phyloP scores from a whole-genome alignment of 2,113 vertebrate species.

The Petromus typicus region DNA sequence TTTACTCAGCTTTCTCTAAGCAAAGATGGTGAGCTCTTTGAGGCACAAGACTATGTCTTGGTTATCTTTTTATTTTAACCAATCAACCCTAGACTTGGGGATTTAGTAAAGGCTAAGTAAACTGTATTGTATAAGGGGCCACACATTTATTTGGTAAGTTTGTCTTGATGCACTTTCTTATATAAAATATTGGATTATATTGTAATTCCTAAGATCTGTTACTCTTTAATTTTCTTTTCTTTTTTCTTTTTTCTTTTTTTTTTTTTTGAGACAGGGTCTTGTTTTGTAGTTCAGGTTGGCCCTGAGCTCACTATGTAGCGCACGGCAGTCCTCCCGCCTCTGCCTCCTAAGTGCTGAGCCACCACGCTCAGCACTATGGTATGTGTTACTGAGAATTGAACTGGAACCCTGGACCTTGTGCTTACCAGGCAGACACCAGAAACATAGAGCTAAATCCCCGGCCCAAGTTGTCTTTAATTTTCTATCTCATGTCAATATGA shows the following conservation, averaged over 20 bases:
- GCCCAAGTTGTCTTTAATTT: constrained; percentile 22
- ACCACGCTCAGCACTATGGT: no score
- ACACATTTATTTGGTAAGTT: constrained; percentile 22
- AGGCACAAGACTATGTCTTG: neutral
- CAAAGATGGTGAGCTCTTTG: constrained; percentile 37
- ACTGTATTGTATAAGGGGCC: neutral
- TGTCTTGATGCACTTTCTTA: neutral
- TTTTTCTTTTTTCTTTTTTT: neutral
- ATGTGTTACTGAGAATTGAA: no score
- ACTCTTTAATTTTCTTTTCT: no score
- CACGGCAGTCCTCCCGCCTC: no score
- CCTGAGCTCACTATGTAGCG: no score
- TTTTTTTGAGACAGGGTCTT: no score
- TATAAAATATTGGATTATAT: neutral
- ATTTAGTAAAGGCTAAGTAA: constrained; percentile 30
- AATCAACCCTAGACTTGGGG: neutral
- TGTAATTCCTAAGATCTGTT: constrained; percentile 20
- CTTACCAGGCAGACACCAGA: no score
- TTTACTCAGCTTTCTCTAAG: neutral
- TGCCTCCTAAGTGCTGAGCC: no score
- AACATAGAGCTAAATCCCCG: no score
- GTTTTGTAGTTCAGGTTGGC: no score
- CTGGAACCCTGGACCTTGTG: no score
- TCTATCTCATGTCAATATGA: neutral
- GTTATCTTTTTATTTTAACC: constrained; percentile 51